Evolutionary conservation across 1,140 invertebrate genomes (phyloP), one percentile per base, ranked within the genome.

Genomic region (Dinothrombium tinctorium): DNA sequence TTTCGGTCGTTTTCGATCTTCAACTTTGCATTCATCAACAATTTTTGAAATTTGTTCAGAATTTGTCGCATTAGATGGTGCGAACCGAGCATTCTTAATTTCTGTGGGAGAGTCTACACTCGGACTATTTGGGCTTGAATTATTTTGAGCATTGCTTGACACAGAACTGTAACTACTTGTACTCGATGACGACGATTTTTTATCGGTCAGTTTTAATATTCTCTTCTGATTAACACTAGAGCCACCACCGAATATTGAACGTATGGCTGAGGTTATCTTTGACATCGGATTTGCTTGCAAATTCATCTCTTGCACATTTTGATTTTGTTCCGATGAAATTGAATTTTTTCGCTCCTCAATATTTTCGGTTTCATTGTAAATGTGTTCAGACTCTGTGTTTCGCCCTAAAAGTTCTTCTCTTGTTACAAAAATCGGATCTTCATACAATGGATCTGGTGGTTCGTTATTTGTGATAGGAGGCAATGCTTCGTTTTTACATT

Each of bases 351-450:
- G 15, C 7, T 14, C 7, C 9, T 12, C 37, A 38, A 15, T 38
- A 6, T 19, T 14, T 2, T 22, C n/a, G n/a, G 26, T 38, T 25
- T 38, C 37, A 38, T 38, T 26, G 17, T 38, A 24, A 25, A 25
- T 38, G 2, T 33, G 14, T 20, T 32, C 29, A 15, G 23, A 11
- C 17, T 31, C 25, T 7, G 14, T n/a, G 7, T 41, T 33, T 23
- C 14, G 22, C 1, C 40, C 32, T 33, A 41, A 41, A 12, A 41
- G 17, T 23, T 41, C 40, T 33, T 41, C 31, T 23, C 40, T 19
- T 2, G 40, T 33, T 1, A 23, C 40, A 41, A 41, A 41, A 15
- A 41, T 33, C 3, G 40, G 40, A 23, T 41, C 40, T 32, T 33
- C 29, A 31, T 21, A 40, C 5, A 29, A 7, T 19, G 22, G 14